Percentiles rank a stretch among this genome's conserved stretches.
These are phyloP conservation scores for Parus major DNA, from an alignment of 2,113 vertebrate genomes.

Conservation along the genomic window DNA sequence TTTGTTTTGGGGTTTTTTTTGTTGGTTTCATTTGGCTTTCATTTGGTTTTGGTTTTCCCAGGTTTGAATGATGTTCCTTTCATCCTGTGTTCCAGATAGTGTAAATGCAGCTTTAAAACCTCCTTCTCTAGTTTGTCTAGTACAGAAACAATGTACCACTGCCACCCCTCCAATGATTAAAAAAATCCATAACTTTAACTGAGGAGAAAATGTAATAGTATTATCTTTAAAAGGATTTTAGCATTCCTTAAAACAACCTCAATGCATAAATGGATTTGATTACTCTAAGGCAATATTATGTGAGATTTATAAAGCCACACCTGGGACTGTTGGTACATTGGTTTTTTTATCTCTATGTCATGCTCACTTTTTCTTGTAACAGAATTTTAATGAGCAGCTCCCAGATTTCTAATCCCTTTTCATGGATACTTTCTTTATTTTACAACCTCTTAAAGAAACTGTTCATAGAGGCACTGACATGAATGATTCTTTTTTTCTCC, in stretches of 20 bases:
- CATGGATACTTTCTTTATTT: neutral
- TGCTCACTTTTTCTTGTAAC: neutral
- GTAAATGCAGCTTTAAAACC: neutral
- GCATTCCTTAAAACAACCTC: neutral
- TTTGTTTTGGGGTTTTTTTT: rapidly evolving
- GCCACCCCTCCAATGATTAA: neutral
- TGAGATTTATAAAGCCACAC: neutral
- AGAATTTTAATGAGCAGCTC: neutral
- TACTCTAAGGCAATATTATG: neutral
- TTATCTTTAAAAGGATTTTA: neutral
- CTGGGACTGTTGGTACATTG: neutral
- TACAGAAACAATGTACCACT: neutral
- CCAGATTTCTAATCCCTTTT: neutral
- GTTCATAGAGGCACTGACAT: neutral
- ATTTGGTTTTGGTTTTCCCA: neutral
- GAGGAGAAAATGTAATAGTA: neutral
- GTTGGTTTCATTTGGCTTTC: neutral
- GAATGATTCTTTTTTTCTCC: neutral
- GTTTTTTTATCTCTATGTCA: neutral
- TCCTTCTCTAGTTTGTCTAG: neutral
- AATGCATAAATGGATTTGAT: neutral
- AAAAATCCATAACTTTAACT: neutral
- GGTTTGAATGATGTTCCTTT: neutral
- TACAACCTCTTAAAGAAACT: neutral
- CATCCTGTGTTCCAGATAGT: neutral